These are phyloP conservation scores for Mizuhopecten yessoensis DNA, from an alignment of 1,140 invertebrate genomes.

Conservation along the genomic window DNA sequence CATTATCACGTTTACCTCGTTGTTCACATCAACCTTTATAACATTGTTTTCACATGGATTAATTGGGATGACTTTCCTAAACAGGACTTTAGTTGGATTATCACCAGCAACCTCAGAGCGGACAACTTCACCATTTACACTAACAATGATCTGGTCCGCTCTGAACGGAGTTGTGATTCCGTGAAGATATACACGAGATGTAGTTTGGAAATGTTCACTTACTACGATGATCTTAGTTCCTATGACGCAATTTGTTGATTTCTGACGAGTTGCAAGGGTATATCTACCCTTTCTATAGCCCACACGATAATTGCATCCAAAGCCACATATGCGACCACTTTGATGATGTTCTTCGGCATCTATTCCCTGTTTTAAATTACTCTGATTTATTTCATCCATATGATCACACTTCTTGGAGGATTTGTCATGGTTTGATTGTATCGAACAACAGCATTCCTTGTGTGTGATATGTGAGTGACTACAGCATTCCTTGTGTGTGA, in stretches of 20 bases:
- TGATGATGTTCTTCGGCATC: not conserved
- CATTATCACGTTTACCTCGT: not conserved
- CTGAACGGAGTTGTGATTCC: conserved; percentile 2
- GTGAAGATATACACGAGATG: not conserved
- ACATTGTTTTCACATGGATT: not conserved
- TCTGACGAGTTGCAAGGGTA: not conserved
- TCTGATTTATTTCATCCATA: not conserved
- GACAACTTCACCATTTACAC: not conserved
- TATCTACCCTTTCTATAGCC: not conserved
- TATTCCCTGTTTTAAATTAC: not conserved
- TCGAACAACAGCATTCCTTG: not conserved
- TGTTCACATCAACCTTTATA: not conserved
- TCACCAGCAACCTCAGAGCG: not conserved
- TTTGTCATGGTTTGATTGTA: not conserved
- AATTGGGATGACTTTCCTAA: not conserved
- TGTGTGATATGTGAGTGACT: not conserved
- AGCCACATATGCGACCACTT: not conserved
- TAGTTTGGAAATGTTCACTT: not conserved
- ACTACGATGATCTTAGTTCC: not conserved
- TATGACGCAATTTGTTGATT: not conserved
- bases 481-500: too few species aligned
- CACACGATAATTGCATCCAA: not conserved
- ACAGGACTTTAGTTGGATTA: not conserved
- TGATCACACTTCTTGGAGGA: not conserved
- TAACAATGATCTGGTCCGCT: not conserved